These are phyloP conservation scores for Dreissena polymorpha DNA, from an alignment of 1,140 invertebrate genomes.

Conservation along the genomic window DNA sequence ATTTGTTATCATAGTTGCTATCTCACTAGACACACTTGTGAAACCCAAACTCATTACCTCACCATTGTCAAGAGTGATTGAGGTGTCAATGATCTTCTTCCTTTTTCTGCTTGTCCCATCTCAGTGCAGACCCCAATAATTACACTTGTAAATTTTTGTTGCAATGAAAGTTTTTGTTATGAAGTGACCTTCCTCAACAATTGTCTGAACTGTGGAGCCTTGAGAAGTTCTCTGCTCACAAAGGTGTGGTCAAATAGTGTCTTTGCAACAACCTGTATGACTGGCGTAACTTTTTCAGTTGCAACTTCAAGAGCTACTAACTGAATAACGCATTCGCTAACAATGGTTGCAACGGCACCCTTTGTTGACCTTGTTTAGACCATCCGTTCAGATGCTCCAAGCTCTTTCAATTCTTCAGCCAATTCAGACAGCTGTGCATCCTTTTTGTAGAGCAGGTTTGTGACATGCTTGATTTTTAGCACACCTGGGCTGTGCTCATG, in stretches of 20 bases:
- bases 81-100: slow-evolving; percentile 48
- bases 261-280: slow-evolving; percentile 22
- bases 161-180: slow-evolving; percentile 50
- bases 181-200: slow-evolving; percentile 56
- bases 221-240: slow-evolving; percentile 14
- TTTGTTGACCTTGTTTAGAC: no score
- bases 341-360: no score
- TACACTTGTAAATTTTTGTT: slow-evolving; percentile 11
- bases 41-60: slow-evolving; percentile 49
- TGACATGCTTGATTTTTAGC: no score
- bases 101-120: slow-evolving; percentile 44
- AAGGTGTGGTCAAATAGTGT: slow-evolving; percentile 20
- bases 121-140: slow-evolving; percentile 32
- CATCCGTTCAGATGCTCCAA: no score
- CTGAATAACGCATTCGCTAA: slow-evolving; percentile 33
- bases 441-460: no score
- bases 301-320: slow-evolving; percentile 51
- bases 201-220: slow-evolving; percentile 21
- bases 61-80: slow-evolving; percentile 41
- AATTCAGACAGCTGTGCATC: no score
- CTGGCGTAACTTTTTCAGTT: slow-evolving; percentile 47
- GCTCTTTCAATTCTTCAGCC: no score
- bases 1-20: not conserved
- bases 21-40: slow-evolving; percentile 12
- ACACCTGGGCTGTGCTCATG: no score